These are phyloP conservation scores for Pocota personata DNA, from an alignment of 2,888 invertebrate species.

Conservation along the genomic window DNA sequence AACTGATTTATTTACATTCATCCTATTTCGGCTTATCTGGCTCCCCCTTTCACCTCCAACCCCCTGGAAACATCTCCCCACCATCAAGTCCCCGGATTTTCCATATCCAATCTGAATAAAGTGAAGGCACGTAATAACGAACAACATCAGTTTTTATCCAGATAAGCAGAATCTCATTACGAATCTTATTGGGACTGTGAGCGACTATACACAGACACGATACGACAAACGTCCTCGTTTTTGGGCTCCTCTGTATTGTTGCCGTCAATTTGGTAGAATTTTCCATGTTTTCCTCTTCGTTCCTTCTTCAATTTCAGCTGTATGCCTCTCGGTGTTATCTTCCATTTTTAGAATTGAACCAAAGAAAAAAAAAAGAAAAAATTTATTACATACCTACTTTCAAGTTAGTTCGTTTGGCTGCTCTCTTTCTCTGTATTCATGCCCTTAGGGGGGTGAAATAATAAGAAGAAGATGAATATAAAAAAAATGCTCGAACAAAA, in stretches of 20 bases:
- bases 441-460: constrained; percentile 66
- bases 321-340: constrained; percentile 66
- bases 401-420: constrained; percentile 55
- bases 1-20: constrained; percentile 58
- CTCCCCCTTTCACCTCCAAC: background rate
- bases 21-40: constrained; percentile 58
- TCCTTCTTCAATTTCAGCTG: constrained; percentile 41
- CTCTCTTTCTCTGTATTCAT: constrained; percentile 22
- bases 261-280: constrained; percentile 50
- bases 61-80: background rate
- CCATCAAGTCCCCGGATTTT: constrained; percentile 5
- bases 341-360: constrained; percentile 72
- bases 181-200: constrained; percentile 55
- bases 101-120: constrained; percentile 58
- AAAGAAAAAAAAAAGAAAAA: constrained; percentile 46
- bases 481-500: background rate
- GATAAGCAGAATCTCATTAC: constrained; percentile 73
- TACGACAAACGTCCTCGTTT: constrained; percentile 11
- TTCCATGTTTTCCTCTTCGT: constrained; percentile 35
- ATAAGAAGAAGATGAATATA: constrained; percentile 43
- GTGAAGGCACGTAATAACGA: constrained; percentile 56
- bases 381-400: constrained; percentile 73
- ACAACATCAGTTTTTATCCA: constrained; percentile 65
- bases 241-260: constrained; percentile 14
- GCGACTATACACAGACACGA: background rate